Conservation (phyloP, 2,797 vertebrate species). For the Chiroxiphia lanceolata region DNA sequence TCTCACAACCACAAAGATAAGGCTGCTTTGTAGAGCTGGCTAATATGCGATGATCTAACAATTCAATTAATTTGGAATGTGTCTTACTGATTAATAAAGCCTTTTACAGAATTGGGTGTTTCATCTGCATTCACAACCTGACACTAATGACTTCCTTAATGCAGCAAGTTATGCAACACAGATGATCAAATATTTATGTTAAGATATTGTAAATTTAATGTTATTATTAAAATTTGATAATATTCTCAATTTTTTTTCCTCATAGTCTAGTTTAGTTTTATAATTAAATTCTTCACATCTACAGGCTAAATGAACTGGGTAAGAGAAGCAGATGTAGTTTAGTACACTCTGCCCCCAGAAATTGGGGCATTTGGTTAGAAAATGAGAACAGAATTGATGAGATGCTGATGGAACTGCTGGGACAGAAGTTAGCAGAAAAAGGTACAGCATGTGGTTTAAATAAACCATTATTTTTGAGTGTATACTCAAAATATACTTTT, state of each 20-base stretch:
- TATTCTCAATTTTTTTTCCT: not conserved
- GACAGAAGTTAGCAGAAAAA: not conserved
- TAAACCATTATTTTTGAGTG: not conserved
- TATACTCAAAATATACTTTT: not conserved
- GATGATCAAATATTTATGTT: conserved; percentile 6
- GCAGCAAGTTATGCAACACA: not conserved
- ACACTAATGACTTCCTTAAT: not conserved
- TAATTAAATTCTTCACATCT: not conserved
- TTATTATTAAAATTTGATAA: not conserved
- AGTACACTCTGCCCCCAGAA: not conserved
- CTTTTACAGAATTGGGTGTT: not conserved
- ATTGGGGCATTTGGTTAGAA: not conserved
- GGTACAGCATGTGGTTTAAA: not conserved
- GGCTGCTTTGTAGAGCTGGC: not conserved
- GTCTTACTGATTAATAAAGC: conserved; percentile 19
- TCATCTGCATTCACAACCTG: conserved; percentile 14
- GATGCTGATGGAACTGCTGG: not conserved
- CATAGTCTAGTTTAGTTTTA: not conserved
- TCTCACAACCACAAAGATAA: not conserved
- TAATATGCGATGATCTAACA: not conserved
- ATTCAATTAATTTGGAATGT: conserved; percentile 33
- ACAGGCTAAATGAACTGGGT: not conserved
- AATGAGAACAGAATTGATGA: not conserved
- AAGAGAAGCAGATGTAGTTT: not conserved
- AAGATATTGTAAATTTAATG: not conserved